Evolutionary conservation across 2,888 invertebrate species (phyloP), one percentile per base, ranked within the genome.

Genomic region (Aporophyla lueneburgensis): DNA sequence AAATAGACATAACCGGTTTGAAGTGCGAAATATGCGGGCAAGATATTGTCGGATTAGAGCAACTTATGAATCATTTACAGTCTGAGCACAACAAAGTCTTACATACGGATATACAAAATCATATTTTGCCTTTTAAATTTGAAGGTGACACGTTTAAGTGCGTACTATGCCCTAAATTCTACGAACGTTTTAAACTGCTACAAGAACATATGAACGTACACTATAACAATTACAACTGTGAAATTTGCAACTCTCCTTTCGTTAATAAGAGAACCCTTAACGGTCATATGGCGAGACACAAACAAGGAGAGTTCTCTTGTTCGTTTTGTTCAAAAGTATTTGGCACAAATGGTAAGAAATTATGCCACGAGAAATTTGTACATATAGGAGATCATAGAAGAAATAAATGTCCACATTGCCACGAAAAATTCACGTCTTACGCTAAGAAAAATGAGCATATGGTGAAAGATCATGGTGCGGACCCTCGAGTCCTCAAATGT

Each of bases 191-290:
- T 5, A 86, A 84, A 27, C 33, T 71, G 6, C 49, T 89, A 6
- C 86, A 83, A 51, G 85, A 86, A 27, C 89, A 89, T n/a, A 87
- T 89, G 87, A 83, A 82, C 43, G 49, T 59, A 0, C 89, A 89
- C 53, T 87, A 81, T 24, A 69, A 74, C 6, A 89, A 89, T 73
- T 87, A 76, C 24, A 71, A n/a, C 2, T 87, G 87, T 69, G 72
- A 76, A 16, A 61, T 78, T 2, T 87, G 87, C 43, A 93, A 94
- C 62, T 92, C 95, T 0, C 88, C 95, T 6, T 96, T 96, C 75
- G 94, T 95, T 83, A 96, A 95, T 40, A 74, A 66, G 81, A 71
- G 72, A 12, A 82, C 77, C 0, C 76, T 88, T 12, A 61, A 53
- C 5, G 65, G 63, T 46, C 87, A 88, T 27, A 46, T 76, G 21